Evolutionary conservation across 2,888 invertebrate genomes (phyloP).

Genomic region (Disparrhopalites patrizii): DNA sequence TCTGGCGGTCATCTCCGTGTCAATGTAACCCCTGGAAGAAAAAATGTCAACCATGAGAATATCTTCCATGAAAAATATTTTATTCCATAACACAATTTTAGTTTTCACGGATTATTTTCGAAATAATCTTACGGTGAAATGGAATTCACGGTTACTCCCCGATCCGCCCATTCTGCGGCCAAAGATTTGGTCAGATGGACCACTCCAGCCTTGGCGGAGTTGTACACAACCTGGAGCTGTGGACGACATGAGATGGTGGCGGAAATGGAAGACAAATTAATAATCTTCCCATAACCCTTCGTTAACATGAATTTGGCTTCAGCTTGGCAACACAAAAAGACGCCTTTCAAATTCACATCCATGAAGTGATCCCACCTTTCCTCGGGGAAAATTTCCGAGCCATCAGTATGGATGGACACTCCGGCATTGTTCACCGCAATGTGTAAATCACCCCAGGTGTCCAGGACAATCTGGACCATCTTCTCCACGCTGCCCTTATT

Average conservation of each 20-base stretch:
- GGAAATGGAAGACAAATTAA: slow-evolving; percentile 36
- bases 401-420: slow-evolving; percentile 36
- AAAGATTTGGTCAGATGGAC: slow-evolving; percentile 44
- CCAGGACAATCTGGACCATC: slow-evolving; percentile 38
- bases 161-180: slow-evolving; percentile 41
- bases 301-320: slow-evolving; percentile 42
- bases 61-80: not conserved
- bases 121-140: slow-evolving; percentile 43
- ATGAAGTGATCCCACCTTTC: slow-evolving; percentile 38
- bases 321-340: slow-evolving; percentile 44
- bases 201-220: slow-evolving; percentile 39
- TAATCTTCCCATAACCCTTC: slow-evolving; percentile 28
- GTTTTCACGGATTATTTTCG: not conserved
- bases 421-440: slow-evolving; percentile 45
- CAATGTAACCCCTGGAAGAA: slow-evolving; percentile 38
- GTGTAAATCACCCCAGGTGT: slow-evolving; percentile 36
- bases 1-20: slow-evolving; percentile 40
- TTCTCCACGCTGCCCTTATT: slow-evolving; percentile 40
- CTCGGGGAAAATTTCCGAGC: slow-evolving; percentile 36
- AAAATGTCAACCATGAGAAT: not conserved
- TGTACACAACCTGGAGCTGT: slow-evolving; percentile 33
- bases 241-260: slow-evolving; percentile 39
- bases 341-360: slow-evolving; percentile 39
- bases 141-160: slow-evolving; percentile 43
- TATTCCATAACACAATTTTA: not conserved